These are phyloP conservation scores for Dryobates pubescens DNA, from an alignment of 2,797 vertebrate genomes.

Conservation along the genomic window DNA sequence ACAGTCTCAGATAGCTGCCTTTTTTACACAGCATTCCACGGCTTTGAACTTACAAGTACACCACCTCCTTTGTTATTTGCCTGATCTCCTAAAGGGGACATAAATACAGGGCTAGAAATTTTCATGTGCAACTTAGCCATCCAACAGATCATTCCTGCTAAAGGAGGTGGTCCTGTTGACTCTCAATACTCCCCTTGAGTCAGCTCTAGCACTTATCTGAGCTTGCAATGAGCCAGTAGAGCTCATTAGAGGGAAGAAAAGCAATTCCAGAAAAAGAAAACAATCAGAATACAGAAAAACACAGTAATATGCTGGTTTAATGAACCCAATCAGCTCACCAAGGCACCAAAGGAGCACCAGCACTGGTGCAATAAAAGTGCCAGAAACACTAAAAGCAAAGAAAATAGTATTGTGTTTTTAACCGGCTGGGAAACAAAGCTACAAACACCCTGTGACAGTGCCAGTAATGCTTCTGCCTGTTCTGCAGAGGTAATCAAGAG, in stretches of 20 bases:
- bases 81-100: no score
- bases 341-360: not conserved
- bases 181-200: not conserved
- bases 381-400: not conserved
- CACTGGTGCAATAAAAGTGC: not conserved
- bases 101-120: not conserved
- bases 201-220: not conserved
- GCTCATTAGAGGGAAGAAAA: conserved; percentile 19
- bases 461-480: not conserved
- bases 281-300: conserved; percentile 2
- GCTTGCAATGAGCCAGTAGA: conserved; percentile 9
- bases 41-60: no score
- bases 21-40: no score
- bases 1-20: no score
- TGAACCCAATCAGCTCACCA: conserved; percentile 26
- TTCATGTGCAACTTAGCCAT: not conserved
- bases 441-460: not conserved
- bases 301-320: conserved; percentile 4
- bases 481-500: not conserved
- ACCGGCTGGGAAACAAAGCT: not conserved
- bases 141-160: not conserved
- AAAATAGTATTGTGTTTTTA: not conserved
- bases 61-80: no score
- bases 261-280: conserved; percentile 12
- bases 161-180: not conserved